These are phyloP conservation scores for Rana temporaria DNA, from an alignment of 2,113 vertebrate genomes.

Conservation along the genomic window DNA sequence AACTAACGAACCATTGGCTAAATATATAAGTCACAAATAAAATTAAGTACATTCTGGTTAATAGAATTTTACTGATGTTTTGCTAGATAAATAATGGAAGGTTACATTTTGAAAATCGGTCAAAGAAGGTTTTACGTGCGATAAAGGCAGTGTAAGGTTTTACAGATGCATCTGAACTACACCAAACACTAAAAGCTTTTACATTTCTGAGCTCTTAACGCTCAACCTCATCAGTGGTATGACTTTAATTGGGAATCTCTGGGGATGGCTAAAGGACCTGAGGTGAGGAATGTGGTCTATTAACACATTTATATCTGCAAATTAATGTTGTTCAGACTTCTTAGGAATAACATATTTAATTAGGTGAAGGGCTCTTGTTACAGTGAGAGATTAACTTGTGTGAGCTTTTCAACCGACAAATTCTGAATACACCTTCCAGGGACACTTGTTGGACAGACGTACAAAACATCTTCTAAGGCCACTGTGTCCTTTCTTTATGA, in stretches of 20 bases:
- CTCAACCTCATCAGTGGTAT: conserved; percentile 40
- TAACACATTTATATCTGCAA: conserved; percentile 41
- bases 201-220: conserved; percentile 15
- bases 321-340: conserved; percentile 43
- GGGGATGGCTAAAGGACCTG: conserved; percentile 32
- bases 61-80: neutral
- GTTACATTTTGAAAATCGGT: neutral
- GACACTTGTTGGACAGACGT: neutral
- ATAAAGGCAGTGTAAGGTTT: neutral
- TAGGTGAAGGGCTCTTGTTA: conserved; percentile 39
- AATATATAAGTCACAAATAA: no score
- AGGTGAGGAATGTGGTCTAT: conserved; percentile 35
- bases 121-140: no score
- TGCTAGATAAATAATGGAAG: neutral
- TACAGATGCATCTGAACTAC: neutral
- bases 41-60: no score
- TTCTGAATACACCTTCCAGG: neutral
- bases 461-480: no score
- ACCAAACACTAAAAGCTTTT: neutral
- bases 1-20: no score
- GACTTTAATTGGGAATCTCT: conserved; percentile 37
- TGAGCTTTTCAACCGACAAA: conserved; percentile 24
- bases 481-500: no score
- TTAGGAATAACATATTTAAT: conserved; percentile 43
- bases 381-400: conserved; percentile 22